Evolutionary conservation across 2,797 vertebrate species (phyloP), one percentile per base, ranked within the genome.

Genomic region (Acipenser ruthenus): DNA sequence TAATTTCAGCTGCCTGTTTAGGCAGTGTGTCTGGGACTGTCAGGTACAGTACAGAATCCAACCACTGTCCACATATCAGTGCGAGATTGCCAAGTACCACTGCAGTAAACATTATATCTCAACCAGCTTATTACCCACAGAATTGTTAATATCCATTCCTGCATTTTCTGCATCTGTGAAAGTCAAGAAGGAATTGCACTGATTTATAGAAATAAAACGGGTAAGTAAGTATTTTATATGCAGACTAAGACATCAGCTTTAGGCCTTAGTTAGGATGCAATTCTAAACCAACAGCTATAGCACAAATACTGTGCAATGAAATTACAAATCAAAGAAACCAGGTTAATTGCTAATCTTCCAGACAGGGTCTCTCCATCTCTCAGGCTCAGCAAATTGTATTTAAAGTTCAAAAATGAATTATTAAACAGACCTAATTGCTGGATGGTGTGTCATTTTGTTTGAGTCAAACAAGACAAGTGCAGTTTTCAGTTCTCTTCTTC

Each of bases 361-460:
- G 10, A n/a, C 23, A 49, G 10, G 64, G 11, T 37, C 18, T 37
- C 50, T n/a, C 49, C 50, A 50, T 18, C 49, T 37, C 18, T 15
- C 63, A 51, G 11, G 6, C 6, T 61, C 59, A n/a, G 12, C 59
- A 5, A 67, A 49, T 23, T n/a, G 52, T 51, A 53, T 12, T 81
- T 62, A 37, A 67, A 67, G 49, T 62, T 62, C 60, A 47, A 50
- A 62, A 55, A n/a, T 60, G 8, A 60, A 62, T 62, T 50, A 67
- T 67, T 65, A 55, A 65, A 51, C 13, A 62, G 10, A 62, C 37
- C 59, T 67, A 59, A 65, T 56, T 50, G 65, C 12, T 13, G 67
- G 75, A 72, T 79, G 78, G 76, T 60, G 49, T 50, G 71, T 69
- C 73, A 62, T 62, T 62, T 62, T 23, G 18, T 48, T 58, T 12